Evolutionary conservation across 2,113 vertebrate genomes (phyloP), one percentile per base, ranked within the genome.

Genomic region (Gallinago paraguaiae): DNA sequence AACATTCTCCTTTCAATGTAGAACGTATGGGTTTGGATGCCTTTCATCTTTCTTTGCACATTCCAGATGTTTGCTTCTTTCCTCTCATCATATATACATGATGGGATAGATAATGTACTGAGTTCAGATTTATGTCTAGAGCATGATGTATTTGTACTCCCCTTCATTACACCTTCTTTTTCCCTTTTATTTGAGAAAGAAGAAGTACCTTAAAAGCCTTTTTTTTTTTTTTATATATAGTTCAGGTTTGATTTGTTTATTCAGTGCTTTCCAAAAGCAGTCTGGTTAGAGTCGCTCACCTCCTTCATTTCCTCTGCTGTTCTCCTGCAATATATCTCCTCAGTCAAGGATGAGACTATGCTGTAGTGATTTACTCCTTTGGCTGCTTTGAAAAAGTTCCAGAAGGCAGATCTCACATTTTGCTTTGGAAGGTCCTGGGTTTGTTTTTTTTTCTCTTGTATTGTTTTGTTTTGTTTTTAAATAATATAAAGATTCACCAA

Each of bases 41-140:
- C 95, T 97, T 96, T 96, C 86, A 97, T 96, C 97, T 96, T 74
- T 82, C 3, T 3, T 60, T 93, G 86, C 83, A 91, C 86, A 69
- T 93, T 90, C 96, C 96, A 96, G 92, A 96, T 95, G 88, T 96
- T 96, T 94, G 75, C 68, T 96, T 88, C 76, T 93, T 92, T 88
- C 86, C 76, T 93, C 91, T 88, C 86, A 43, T 92, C 35, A 0
- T 93, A 77, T 93, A 92, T 69, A 86, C 56, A 67, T 78, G 83
- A 91, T 94, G 76, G 90, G 74, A 61, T 57, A 93, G 94, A 91
- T 95, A 96, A 94, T 80, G 68, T 84, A 54, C 74, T 63, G 68
- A 91, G 46, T 23, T 84, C 51, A 95, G 46, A 95, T 96, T 88
- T 95, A 95, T 70, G 74, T 87, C 88, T 89, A 48, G 63, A 48